Evolutionary conservation across 2,888 invertebrate genomes (phyloP).

Genomic region (Notodonta ziczac): DNA sequence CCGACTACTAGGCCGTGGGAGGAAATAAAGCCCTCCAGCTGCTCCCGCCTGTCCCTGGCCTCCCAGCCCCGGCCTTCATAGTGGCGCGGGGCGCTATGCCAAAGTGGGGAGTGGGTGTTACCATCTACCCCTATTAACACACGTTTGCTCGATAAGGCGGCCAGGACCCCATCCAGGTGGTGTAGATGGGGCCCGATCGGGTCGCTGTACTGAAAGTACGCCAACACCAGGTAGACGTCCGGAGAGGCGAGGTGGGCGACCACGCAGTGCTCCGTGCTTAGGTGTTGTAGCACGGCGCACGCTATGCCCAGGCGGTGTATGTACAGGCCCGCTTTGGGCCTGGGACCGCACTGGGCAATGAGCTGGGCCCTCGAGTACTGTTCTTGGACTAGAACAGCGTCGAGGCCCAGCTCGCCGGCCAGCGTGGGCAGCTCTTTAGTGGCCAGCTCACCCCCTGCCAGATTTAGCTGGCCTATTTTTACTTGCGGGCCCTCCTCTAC

Average conservation of each 20-base stretch:
- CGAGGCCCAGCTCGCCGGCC: no score
- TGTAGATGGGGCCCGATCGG: neutral
- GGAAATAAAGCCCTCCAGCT: neutral
- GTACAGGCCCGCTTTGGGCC: conserved; percentile 27
- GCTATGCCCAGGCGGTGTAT: conserved; percentile 1
- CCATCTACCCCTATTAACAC: no score
- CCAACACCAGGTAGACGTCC: no score
- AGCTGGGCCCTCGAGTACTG: conserved; percentile 19
- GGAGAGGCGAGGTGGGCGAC: no score
- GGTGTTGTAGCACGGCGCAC: no score
- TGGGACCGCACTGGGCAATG: conserved; percentile 4
- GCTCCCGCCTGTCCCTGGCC: neutral
- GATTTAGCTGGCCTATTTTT: conserved; percentile 30
- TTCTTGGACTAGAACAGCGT: conserved; percentile 35
- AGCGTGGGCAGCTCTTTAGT: conserved; percentile 25
- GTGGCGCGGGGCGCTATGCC: conserved; percentile 13
- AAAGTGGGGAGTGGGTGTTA: conserved; percentile 26
- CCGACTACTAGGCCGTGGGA: neutral
- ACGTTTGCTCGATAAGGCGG: conserved; percentile 15
- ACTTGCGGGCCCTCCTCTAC: neutral
- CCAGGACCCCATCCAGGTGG: conserved; percentile 3
- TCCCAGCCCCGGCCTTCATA: no score
- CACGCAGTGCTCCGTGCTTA: no score
- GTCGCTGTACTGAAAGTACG: no score
- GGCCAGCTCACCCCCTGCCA: conserved; percentile 22